phyloP scores from a whole-genome alignment of 1,140 invertebrate species.

The Drosophila prosaltans region DNA sequence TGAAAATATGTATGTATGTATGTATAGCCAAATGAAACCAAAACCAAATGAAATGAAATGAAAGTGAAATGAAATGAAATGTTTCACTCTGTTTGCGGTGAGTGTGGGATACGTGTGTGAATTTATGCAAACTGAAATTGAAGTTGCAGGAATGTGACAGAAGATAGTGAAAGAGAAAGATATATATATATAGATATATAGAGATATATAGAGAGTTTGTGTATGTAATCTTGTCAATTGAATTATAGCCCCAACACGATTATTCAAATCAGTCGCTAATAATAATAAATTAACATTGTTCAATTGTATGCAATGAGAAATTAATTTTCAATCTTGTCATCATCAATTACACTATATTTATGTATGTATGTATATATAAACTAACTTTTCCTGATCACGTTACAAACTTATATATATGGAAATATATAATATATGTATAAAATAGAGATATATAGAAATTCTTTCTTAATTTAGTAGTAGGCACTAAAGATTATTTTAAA shows the following conservation, averaged over 20 bases:
- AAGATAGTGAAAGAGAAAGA: neutral
- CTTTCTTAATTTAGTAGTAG: too few species aligned
- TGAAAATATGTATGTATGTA: neutral
- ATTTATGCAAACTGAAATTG: conserved; percentile 50
- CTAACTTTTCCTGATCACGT: neutral
- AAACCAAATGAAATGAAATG: conserved; percentile 43
- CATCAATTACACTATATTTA: too few species aligned
- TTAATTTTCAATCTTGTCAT: neutral
- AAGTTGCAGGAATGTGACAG: neutral
- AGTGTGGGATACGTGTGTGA: conserved; percentile 42
- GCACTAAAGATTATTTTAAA: too few species aligned
- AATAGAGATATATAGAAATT: too few species aligned
- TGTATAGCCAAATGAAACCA: neutral
- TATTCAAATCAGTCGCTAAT: neutral
- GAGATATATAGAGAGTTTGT: neutral
- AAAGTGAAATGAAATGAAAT: conserved; percentile 62
- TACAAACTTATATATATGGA: too few species aligned
- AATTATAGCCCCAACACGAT: conserved; percentile 7
- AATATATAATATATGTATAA: too few species aligned
- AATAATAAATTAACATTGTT: neutral
- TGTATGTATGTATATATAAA: neutral
- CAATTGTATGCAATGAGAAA: neutral
- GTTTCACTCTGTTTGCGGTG: conserved; percentile 41
- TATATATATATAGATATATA: neutral
- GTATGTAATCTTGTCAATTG: neutral